These are phyloP conservation scores for Drosophila siamana DNA, from an alignment of 2,888 invertebrate species.

Conservation along the genomic window DNA sequence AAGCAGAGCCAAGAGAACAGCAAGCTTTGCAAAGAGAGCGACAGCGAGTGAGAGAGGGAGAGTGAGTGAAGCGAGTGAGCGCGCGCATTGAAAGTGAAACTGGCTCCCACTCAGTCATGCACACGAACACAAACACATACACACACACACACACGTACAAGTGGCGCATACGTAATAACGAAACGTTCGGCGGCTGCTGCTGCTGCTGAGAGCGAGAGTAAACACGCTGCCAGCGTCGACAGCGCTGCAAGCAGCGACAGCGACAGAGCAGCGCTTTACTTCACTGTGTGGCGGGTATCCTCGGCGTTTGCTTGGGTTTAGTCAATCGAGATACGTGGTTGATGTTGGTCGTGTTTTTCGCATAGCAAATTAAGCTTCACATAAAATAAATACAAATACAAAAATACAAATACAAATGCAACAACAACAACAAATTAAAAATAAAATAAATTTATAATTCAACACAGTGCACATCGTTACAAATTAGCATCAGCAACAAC, in stretches of 20 bases:
- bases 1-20: constrained; percentile 56
- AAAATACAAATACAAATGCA: constrained; percentile 12
- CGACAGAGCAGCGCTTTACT: constrained; percentile 34
- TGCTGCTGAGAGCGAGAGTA: constrained; percentile 72
- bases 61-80: constrained; percentile 35
- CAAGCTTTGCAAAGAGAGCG: constrained; percentile 8
- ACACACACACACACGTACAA: constrained; percentile 15
- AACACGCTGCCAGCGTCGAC: constrained; percentile 39
- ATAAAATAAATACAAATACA: constrained; percentile 21
- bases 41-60: constrained; percentile 22
- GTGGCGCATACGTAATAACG: constrained; percentile 72
- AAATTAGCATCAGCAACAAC: constrained; percentile 34
- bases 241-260: constrained; percentile 30
- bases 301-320: constrained; percentile 85
- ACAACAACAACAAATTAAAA: constrained; percentile 22
- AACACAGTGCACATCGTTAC: constrained; percentile 48
- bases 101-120: constrained; percentile 48
- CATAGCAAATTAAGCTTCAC: constrained; percentile 62
- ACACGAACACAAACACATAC: too few relatives aligned
- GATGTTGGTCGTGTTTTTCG: constrained; percentile 85
- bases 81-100: constrained; percentile 76
- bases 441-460: constrained; percentile 33
- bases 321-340: constrained; percentile 86
- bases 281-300: constrained; percentile 82
- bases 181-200: constrained; percentile 22